These are phyloP conservation scores for Drepana arcuata DNA, from an alignment of 1,140 invertebrate genomes.

Conservation along the genomic window DNA sequence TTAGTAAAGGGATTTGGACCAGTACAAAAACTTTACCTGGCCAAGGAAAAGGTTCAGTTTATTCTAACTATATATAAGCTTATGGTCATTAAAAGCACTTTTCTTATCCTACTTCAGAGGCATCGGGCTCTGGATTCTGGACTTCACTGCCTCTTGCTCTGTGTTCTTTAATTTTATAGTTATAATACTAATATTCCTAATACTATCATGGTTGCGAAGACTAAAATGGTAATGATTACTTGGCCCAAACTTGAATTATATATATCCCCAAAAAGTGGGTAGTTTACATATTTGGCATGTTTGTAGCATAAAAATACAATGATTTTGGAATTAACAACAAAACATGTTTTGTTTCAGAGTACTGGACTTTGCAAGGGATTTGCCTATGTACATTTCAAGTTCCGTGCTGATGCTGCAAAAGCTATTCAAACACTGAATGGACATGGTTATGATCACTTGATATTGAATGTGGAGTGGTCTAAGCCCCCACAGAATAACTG, in stretches of 20 bases:
- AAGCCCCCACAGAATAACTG: constrained; percentile 79
- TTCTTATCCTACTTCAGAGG: no score
- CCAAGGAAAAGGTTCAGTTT: constrained; percentile 71
- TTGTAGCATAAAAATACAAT: constrained; percentile 1
- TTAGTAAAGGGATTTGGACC: constrained; percentile 93
- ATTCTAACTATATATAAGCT: no score
- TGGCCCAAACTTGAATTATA: no score
- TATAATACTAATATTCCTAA: no score
- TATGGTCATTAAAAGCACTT: no score
- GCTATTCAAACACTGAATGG: constrained; percentile 94
- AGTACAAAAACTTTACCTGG: constrained; percentile 74
- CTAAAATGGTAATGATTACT: no score
- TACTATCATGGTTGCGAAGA: no score
- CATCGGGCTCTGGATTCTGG: no score
- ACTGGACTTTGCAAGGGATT: constrained; percentile 93
- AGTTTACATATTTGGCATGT: no score
- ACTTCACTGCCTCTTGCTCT: no score
- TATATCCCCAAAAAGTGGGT: no score
- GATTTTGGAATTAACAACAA: constrained; percentile 1
- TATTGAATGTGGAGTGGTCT: constrained; percentile 99
- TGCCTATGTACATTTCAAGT: constrained; percentile 97
- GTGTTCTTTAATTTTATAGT: no score
- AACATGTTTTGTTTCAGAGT: constrained; percentile 55
- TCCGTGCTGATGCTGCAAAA: constrained; percentile 89
- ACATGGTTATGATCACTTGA: constrained; percentile 98